Base-by-base conservation (phyloP, 2,888 invertebrate species). In the Incurvaria masculella region DNA sequence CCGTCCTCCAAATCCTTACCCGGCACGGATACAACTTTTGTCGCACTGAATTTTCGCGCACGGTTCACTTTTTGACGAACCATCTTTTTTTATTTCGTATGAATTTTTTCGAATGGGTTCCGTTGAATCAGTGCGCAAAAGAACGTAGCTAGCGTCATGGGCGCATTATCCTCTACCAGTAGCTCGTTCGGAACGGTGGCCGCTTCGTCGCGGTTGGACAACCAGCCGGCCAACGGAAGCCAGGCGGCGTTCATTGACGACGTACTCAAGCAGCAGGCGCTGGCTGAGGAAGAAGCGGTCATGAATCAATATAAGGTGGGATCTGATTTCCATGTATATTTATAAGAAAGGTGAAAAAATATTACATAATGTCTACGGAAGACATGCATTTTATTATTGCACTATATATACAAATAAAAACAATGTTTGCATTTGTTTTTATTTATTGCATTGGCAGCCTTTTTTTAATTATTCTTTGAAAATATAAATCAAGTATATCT, bases 281-380 rank as follows among this genome's bases (percentile, higher is more conserved):
- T 99, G 51, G 97, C 97, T 21, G 97, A 98, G 65, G 98, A 99
- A 68, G 96, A 97, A 68, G 94, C 94, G 21, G 92, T 92, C 48
- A 89, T 98, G 84, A 95, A 92, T 72, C 92, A 94, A 72, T 92
- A 95, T 69, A 97, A 96, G 88, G 97, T 94, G 45, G 48, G 21
- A n/a, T n/a, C n/a, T n/a, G n/a, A n/a, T n/a, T n/a, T n/a, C n/a
- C n/a, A n/a, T n/a, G n/a, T n/a, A n/a, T n/a, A n/a, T n/a, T n/a
- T n/a, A n/a, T n/a, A n/a, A n/a, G n/a, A n/a, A n/a, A n/a, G n/a
- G n/a, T n/a, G n/a, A n/a, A n/a, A n/a, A n/a, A n/a, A n/a, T n/a
- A n/a, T n/a, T n/a, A n/a, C n/a, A n/a, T n/a, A n/a, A n/a, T n/a
- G n/a, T n/a, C n/a, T n/a, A n/a, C n/a, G n/a, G n/a, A n/a, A n/a